Evolutionary conservation across 2,888 invertebrate genomes (phyloP).

Genomic region (Dolichomitus sp.): DNA sequence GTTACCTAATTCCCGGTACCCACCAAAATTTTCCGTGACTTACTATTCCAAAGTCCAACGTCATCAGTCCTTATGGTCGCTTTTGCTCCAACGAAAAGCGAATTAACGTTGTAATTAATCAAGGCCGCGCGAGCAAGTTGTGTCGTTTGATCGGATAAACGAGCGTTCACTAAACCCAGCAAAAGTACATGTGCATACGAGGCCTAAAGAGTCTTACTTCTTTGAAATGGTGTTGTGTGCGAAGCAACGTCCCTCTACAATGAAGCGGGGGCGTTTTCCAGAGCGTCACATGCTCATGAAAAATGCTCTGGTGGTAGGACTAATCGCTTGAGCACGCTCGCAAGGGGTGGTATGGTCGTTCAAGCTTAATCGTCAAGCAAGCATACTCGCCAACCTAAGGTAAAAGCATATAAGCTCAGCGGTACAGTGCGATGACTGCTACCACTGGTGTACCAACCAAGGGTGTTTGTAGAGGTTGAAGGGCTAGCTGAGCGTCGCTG

Average conservation of each 20-base stretch:
- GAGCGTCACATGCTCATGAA: slow-evolving; percentile 38
- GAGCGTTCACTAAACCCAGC: not conserved
- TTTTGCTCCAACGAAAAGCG: slow-evolving; percentile 20
- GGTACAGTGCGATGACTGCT: not conserved
- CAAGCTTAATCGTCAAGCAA: slow-evolving; percentile 25
- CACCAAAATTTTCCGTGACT: slow-evolving; percentile 5
- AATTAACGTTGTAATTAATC: slow-evolving; percentile 55
- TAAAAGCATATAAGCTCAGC: slow-evolving; percentile 5
- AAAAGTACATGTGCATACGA: not conserved
- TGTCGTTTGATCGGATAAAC: slow-evolving; percentile 53
- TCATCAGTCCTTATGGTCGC: slow-evolving; percentile 1
- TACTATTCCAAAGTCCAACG: not conserved
- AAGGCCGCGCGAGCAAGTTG: slow-evolving; percentile 37
- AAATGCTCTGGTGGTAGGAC: slow-evolving; percentile 40
- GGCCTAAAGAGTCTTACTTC: not conserved
- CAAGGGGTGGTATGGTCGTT: slow-evolving; percentile 9
- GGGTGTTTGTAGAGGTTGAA: slow-evolving; percentile 14
- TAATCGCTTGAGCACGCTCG: slow-evolving; percentile 38
- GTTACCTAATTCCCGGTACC: not conserved
- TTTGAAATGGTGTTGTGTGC: slow-evolving; percentile 5
- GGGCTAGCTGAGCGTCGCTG: not conserved
- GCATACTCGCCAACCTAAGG: not conserved
- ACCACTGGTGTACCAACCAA: not conserved
- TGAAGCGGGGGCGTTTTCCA: slow-evolving; percentile 49
- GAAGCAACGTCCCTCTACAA: slow-evolving; percentile 14